phyloP scores from a whole-genome alignment of 1,140 invertebrate genomes.

The Dinoponera quadriceps region DNA sequence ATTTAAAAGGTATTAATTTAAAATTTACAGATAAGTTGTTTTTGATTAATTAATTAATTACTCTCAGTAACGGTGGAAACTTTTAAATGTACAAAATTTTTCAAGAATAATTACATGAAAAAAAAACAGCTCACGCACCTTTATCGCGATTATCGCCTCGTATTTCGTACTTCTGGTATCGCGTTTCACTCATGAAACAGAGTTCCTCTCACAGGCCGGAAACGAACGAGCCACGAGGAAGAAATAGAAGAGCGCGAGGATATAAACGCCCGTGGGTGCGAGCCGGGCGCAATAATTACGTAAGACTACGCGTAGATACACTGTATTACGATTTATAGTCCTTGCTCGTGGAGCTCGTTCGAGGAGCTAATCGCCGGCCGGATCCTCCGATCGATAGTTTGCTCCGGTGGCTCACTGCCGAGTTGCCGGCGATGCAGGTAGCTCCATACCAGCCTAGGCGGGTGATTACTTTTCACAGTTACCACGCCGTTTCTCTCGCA shows the following conservation, averaged over 20 bases:
- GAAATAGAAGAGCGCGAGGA: conserved; percentile 4
- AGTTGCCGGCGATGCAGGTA: conserved; percentile 28
- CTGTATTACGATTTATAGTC: conserved; percentile 68
- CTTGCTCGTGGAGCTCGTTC: conserved; percentile 47
- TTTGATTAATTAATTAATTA: too few species aligned
- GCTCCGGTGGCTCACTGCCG: conserved; percentile 13
- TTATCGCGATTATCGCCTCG: neutral
- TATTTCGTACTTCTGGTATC: conserved; percentile 21
- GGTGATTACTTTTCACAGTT: conserved; percentile 66
- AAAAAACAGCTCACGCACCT: neutral
- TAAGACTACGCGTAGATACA: conserved; percentile 19
- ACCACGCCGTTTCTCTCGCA: conserved; percentile 60
- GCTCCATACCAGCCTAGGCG: conserved; percentile 14
- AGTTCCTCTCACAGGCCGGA: neutral
- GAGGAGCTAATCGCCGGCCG: conserved; percentile 60
- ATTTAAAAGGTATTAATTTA: too few species aligned
- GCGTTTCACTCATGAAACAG: conserved; percentile 6
- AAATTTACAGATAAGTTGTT: too few species aligned
- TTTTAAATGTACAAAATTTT: neutral
- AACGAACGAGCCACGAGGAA: neutral
- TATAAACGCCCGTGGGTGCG: conserved; percentile 8
- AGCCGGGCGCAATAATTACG: conserved; percentile 53
- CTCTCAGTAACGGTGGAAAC: too few species aligned
- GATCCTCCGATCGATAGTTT: conserved; percentile 48
- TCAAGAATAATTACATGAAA: neutral